Percentiles rank a stretch among this genome's conserved stretches.
Conservation (phyloP, 2,797 vertebrate species). For the Dermochelys coriacea region DNA sequence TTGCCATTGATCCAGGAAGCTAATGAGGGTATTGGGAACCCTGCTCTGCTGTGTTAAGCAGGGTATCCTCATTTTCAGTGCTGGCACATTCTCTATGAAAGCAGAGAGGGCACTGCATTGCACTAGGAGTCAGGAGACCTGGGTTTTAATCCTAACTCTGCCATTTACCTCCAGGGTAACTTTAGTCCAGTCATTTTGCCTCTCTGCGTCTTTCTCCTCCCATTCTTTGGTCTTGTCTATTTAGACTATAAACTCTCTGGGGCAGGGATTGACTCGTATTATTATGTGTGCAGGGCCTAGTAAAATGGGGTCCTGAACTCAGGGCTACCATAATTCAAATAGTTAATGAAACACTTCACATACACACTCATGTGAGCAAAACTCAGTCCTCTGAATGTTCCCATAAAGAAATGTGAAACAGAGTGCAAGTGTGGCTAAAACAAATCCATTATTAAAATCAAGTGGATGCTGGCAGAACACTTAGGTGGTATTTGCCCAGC, state of each 20-base stretch:
- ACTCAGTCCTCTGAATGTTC: rapidly evolving
- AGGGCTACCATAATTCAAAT: not conserved
- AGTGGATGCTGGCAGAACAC: not conserved
- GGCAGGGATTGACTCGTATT: not conserved
- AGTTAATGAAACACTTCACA: not conserved
- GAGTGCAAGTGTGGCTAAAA: not conserved
- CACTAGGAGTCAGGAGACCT: not conserved
- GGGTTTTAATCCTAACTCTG: not conserved
- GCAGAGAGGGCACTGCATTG: not conserved
- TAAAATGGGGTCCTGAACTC: not conserved
- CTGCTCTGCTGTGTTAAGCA: not conserved
- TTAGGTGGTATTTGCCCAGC: not conserved
- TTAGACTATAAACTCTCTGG: not conserved
- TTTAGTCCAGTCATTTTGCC: not conserved
- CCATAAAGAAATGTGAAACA: not conserved
- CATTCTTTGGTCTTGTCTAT: not conserved
- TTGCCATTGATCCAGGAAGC: not conserved
- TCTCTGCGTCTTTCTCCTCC: not conserved
- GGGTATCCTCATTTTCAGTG: not conserved
- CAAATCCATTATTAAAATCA: not conserved
- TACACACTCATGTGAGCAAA: not conserved
- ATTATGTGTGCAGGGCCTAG: not conserved
- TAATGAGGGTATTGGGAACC: not conserved
- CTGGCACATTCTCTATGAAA: not conserved
- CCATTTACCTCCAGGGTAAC: not conserved